Base-by-base conservation (phyloP, 2,797 vertebrate genomes). In the Arrhamphus sclerolepis region DNA sequence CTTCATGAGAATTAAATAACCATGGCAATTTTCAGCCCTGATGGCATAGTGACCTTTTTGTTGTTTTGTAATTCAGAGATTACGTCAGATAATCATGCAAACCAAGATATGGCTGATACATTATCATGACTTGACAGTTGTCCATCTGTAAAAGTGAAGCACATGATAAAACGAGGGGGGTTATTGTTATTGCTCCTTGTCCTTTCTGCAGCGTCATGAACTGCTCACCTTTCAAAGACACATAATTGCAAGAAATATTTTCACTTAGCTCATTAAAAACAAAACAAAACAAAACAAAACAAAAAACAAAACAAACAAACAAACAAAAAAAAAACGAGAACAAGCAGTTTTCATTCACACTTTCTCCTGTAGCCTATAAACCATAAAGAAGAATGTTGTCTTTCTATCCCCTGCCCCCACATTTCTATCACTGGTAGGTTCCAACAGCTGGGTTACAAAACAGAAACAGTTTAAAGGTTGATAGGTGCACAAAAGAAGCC, bases 401-500 rank as follows among this genome's bases (percentile, higher is more conserved):
- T 48, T 62, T 62, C 69, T 64, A 64, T 83, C 79, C 84, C 87
- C 87, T 87, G 83, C 88, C 91, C 93, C 88, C 69, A 70, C 73
- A 55, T 78, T 67, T 68, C 66, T 61, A 51, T 79, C 22, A 17
- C 69, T 67, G 19, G 68, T 61, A 78, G 65, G 64, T 69, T 79
- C 62, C 67, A 76, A 70, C 80, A 81, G 81, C 82, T 77, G 75
- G 91, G 84, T 89, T 89, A 89, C 86, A 88, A 81, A 62, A 79
- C 62, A 66, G 93, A 93, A 90, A 92, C 88, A 78, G 87, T 92
- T 91, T 69, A 76, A 80, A 84, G 73, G 82, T 89, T 88, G 89
- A 91, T 91, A 89, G 86, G 89, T 85, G 86, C 90, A 91, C 85
- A 75, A 75, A 89, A 90, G 93, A 91, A 94, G 92, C 89, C 82